These are phyloP conservation scores for Cephus sareptanus DNA, from an alignment of 2,888 invertebrate species.

Conservation along the genomic window DNA sequence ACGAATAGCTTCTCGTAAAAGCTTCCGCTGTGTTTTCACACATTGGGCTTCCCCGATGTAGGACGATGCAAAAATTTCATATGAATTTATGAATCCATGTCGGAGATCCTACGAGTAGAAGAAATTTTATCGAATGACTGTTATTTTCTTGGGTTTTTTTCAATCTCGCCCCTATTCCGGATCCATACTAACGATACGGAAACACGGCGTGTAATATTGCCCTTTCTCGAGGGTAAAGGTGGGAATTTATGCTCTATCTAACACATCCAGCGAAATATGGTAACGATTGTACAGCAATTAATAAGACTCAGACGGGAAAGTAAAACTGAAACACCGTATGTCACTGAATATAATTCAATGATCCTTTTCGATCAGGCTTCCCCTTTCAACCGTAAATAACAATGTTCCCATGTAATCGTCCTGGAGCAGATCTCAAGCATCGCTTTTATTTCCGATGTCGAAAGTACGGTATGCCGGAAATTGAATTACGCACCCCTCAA, in stretches of 20 bases:
- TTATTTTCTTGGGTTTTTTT: neutral
- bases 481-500: conserved; percentile 3
- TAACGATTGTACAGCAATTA: neutral
- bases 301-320: neutral
- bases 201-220: neutral
- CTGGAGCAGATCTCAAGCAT: neutral
- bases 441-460: neutral
- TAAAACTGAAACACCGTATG: neutral
- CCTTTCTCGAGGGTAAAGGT: neutral
- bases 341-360: neutral
- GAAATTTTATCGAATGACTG: neutral
- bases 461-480: neutral
- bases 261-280: neutral
- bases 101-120: neutral
- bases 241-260: neutral
- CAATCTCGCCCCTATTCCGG: neutral
- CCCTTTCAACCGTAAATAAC: neutral
- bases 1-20: neutral
- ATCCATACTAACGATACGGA: neutral
- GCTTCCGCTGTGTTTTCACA: too few species aligned
- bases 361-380: neutral
- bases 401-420: neutral
- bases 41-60: neutral
- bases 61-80: neutral
- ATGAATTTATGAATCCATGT: neutral